These are phyloP conservation scores for Drosophila sturtevanti DNA, from an alignment of 1,140 invertebrate genomes.

Conservation along the genomic window DNA sequence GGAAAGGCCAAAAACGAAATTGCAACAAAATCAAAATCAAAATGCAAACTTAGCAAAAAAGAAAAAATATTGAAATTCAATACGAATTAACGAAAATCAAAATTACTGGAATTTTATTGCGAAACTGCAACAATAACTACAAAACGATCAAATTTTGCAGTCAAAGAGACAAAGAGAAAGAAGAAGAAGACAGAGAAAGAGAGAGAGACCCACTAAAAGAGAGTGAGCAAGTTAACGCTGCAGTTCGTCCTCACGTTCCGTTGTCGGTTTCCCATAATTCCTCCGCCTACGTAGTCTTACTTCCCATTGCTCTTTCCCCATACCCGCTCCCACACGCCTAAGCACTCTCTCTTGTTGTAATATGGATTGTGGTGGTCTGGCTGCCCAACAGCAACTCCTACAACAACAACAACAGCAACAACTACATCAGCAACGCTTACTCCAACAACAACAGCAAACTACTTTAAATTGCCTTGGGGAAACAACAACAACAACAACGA, in stretches of 20 bases:
- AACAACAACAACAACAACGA: conserved; percentile 70
- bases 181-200: conserved; percentile 20
- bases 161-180: conserved; percentile 10
- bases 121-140: conserved; percentile 22
- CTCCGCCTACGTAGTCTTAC: conserved; percentile 32
- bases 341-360: conserved; percentile 37
- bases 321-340: no score
- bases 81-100: conserved; percentile 15
- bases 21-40: conserved; percentile 32
- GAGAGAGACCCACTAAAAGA: conserved; percentile 33
- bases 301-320: conserved; percentile 18
- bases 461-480: conserved; percentile 69
- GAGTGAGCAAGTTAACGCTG: conserved; percentile 26
- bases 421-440: conserved; percentile 43
- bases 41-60: conserved; percentile 52
- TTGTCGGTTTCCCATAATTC: conserved; percentile 38
- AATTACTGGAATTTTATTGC: conserved; percentile 36
- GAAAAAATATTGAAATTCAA: conserved; percentile 42
- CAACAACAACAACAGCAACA: conserved; percentile 49
- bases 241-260: conserved; percentile 1
- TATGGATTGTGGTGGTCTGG: conserved; percentile 78
- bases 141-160: conserved; percentile 29
- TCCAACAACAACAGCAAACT: conserved; percentile 54
- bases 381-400: conserved; percentile 70
- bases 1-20: conserved; percentile 8